phyloP scores from a whole-genome alignment of 2,797 vertebrate genomes.

The Dendrocincla fuliginosa region DNA sequence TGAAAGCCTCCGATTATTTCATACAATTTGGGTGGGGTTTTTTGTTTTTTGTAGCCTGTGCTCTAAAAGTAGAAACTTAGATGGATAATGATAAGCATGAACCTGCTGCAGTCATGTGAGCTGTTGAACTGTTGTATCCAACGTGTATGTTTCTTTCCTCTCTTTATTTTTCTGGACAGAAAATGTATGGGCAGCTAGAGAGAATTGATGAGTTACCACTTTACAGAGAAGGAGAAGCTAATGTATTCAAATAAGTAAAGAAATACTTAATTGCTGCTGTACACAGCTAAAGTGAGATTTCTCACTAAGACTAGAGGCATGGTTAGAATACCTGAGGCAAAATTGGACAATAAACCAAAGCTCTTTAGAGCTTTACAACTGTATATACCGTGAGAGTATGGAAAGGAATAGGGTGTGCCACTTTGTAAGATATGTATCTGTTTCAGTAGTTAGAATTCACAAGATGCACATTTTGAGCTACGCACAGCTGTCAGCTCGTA shows the following conservation, averaged over 20 bases:
- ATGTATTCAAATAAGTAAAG: not conserved
- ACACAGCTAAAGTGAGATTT: not conserved
- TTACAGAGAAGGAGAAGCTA: not conserved
- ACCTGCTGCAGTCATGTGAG: not conserved
- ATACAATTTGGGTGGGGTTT: rapidly evolving
- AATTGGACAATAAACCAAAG: not conserved
- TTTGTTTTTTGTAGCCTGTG: not conserved
- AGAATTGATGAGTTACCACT: not conserved
- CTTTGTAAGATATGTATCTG: not conserved
- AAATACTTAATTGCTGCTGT: not conserved
- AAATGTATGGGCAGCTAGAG: not conserved
- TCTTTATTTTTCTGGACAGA: not conserved
- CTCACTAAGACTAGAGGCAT: not conserved
- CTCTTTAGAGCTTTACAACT: not conserved
- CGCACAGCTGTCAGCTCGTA: not conserved
- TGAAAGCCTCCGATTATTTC: not conserved
- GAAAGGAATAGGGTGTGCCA: not conserved
- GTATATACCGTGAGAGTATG: not conserved
- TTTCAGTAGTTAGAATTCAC: not conserved
- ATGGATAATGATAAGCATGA: not conserved
- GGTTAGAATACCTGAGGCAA: not conserved
- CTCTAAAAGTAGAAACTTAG: not conserved
- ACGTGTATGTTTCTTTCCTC: not conserved
- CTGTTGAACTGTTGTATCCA: not conserved
- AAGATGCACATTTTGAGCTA: not conserved